Conservation (phyloP, 2,113 vertebrate genomes). For the Phalacrocorax brasilianus region DNA sequence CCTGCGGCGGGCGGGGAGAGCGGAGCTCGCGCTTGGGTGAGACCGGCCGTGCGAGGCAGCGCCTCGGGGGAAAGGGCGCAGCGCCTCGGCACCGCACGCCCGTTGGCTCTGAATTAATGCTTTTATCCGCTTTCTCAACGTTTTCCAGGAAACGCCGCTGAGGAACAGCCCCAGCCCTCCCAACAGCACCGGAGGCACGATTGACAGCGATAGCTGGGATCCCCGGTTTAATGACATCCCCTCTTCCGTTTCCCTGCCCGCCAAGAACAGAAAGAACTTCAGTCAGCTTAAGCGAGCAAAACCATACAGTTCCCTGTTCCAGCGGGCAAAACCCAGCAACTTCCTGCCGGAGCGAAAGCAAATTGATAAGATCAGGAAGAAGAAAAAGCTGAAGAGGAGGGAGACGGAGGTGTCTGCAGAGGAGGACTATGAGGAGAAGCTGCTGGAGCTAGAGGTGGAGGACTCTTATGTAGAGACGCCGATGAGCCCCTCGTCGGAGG, state of each 20-base stretch:
- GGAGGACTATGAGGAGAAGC: constrained; percentile 67
- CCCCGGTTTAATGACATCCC: constrained; percentile 73
- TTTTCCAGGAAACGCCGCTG: constrained; percentile 81
- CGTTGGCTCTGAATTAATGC: fast-evolving
- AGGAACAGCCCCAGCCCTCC: constrained; percentile 93
- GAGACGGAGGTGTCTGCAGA: constrained; percentile 54
- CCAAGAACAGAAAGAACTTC: constrained; percentile 80
- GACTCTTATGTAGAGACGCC: constrained; percentile 69
- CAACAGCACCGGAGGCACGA: constrained; percentile 93
- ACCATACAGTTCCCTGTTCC: constrained; percentile 65
- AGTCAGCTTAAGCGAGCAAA: constrained; percentile 72
- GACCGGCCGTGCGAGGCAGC: fast-evolving
- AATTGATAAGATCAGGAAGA: constrained; percentile 89
- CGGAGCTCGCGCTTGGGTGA: fast-evolving
- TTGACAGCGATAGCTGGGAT: constrained; percentile 94
- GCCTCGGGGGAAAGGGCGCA: neutral
- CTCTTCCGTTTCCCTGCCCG: constrained; percentile 56
- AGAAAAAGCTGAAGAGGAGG: constrained; percentile 83
- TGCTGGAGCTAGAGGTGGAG: constrained; percentile 84
- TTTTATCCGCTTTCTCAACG: neutral
- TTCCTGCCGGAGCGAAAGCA: constrained; percentile 84
- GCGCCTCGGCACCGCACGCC: fast-evolving
- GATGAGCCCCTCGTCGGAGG: constrained; percentile 61
- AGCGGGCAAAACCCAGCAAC: constrained; percentile 71
- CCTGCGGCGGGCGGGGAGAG: neutral